Evolutionary conservation across 1,140 invertebrate species (phyloP).

Genomic region (Idris sp.): DNA sequence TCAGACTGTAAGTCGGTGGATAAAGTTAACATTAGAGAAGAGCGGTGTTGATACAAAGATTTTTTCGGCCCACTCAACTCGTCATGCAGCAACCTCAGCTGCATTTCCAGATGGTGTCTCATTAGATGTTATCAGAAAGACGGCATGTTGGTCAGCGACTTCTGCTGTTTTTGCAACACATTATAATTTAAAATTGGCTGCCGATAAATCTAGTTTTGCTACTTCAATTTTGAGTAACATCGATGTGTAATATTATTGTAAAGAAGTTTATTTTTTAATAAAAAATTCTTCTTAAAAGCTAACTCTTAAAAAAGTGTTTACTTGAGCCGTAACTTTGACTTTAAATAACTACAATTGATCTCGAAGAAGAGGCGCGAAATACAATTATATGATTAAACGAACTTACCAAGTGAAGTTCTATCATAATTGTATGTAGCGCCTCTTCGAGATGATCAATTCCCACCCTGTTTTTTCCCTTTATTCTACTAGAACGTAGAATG

Average conservation of each 20-base stretch:
- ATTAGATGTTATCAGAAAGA: conserved; percentile 43
- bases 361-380: neutral
- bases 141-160: conserved; percentile 52
- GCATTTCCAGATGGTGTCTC: conserved; percentile 39
- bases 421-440: no score
- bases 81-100: conserved; percentile 58
- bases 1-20: conserved; percentile 9
- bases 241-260: neutral
- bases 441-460: no score
- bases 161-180: conserved; percentile 58
- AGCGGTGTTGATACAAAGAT: conserved; percentile 50
- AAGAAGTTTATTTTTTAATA: neutral
- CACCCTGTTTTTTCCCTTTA: no score
- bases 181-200: conserved; percentile 34
- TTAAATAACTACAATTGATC: conserved; percentile 20
- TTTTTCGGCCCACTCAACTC: conserved; percentile 51
- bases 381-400: no score
- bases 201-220: conserved; percentile 4
- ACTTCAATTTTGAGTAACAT: neutral
- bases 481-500: no score
- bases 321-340: conserved; percentile 2
- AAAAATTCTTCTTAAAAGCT: conserved; percentile 2
- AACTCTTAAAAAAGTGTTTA: no score
- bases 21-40: conserved; percentile 6
- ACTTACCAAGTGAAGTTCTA: no score